Evolutionary conservation across 1,140 invertebrate genomes (phyloP), one percentile per base, ranked within the genome.

Genomic region (Sitophilus oryzae): DNA sequence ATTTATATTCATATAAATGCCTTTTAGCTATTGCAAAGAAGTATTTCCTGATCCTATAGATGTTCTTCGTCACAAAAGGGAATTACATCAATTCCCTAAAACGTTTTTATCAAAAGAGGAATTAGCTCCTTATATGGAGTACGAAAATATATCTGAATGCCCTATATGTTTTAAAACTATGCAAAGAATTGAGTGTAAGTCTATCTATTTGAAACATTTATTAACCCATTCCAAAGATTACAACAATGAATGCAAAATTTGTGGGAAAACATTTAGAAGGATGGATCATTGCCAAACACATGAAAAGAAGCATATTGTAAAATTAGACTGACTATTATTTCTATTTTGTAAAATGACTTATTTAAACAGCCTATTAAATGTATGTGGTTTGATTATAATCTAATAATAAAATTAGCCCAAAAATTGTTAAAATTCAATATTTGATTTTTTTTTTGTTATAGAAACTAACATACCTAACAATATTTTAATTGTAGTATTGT

Each of bases 271-370:
- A 19, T 65, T 61, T 42, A 58, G 52, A 38, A 52, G 64, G 38
- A 36, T 19, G n/a, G 61, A 65, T 53, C 61, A 65, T 45, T 60
- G 57, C 59, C 36, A 38, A n/a, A 43, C 15, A 2, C 64, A 65
- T 51, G 49, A 61, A 35, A 56, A 48, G 21, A 40, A 60, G 23
- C 62, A 64, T 58, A 55, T 64, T 35, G 44, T 63, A 0, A 8
- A 18, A 20, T 14, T 18, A 20, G 6, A 10, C 8, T 8, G 16
- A 54, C 14, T 11, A 4, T 38, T 42, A n/a, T 16, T 9, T 49
- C 21, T 38, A n/a, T n/a, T n/a, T n/a, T n/a, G n/a, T n/a, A n/a
- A n/a, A n/a, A n/a, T n/a, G n/a, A n/a, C n/a, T n/a, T n/a, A n/a
- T n/a, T n/a, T n/a, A n/a, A n/a, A n/a, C n/a, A n/a, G n/a, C n/a